phyloP scores from a whole-genome alignment of 2,113 vertebrate genomes.

The Rousettus leschenaultii region DNA sequence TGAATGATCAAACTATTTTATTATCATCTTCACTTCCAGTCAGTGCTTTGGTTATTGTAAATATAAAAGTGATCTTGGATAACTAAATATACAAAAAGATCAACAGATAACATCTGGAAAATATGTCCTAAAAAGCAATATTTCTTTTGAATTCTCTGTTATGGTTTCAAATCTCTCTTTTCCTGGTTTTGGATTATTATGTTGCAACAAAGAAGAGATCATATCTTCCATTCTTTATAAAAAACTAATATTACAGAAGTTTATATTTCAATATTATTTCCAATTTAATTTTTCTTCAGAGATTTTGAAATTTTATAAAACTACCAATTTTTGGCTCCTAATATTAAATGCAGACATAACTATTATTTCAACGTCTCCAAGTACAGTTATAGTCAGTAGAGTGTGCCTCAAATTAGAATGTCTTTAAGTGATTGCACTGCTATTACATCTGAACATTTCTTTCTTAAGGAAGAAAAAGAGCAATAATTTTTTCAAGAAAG shows the following conservation, averaged over 20 bases:
- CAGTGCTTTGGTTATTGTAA: neutral
- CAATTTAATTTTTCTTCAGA: neutral
- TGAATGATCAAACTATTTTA: neutral
- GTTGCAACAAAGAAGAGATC: neutral
- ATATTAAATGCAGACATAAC: neutral
- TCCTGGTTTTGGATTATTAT: neutral
- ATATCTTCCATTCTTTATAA: neutral
- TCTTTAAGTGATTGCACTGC: neutral
- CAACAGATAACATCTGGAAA: neutral
- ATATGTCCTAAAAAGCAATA: neutral
- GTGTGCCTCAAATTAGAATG: neutral
- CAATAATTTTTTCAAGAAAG: neutral
- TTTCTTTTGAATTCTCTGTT: neutral
- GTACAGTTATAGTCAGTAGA: neutral
- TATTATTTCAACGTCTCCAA: conserved; percentile 12
- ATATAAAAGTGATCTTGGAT: neutral
- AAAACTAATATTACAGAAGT: neutral
- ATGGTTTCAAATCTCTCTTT: neutral
- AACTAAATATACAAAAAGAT: neutral
- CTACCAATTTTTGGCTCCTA: neutral
- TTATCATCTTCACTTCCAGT: neutral
- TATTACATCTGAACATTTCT: neutral
- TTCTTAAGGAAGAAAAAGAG: neutral
- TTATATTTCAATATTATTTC: neutral
- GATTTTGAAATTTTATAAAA: conserved; percentile 27